Evolutionary conservation across 1,140 invertebrate species (phyloP).

Genomic region (Temnothorax longispinosus): DNA sequence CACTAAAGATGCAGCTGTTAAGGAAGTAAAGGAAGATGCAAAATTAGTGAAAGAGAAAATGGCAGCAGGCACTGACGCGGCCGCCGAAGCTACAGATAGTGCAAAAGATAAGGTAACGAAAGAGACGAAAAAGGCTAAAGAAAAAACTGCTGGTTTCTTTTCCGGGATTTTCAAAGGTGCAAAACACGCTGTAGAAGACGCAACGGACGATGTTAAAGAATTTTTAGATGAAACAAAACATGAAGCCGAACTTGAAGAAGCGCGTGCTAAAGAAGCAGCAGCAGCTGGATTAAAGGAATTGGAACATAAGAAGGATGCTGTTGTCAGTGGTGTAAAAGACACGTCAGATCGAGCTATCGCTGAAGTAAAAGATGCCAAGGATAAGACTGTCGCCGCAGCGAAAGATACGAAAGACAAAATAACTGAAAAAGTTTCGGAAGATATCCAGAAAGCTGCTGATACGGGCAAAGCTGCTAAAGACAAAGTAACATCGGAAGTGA

Average conservation of each 20-base stretch:
- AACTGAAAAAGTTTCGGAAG: conserved; percentile 44
- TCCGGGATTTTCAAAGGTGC: conserved; percentile 41
- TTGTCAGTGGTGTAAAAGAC: conserved; percentile 12
- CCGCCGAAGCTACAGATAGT: neutral
- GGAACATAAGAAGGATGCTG: conserved; percentile 59
- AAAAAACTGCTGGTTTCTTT: conserved; percentile 38
- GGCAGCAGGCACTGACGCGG: neutral
- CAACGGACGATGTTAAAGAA: conserved; percentile 74
- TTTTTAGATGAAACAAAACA: conserved; percentile 36
- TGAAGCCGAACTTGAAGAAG: conserved; percentile 35
- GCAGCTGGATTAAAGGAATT: neutral
- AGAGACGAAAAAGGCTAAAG: conserved; percentile 22
- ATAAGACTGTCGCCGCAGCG: conserved; percentile 40
- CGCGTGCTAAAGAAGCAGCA: conserved; percentile 50
- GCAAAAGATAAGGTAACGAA: conserved; percentile 16
- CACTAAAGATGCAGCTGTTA: conserved; percentile 45
- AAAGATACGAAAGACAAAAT: conserved; percentile 36
- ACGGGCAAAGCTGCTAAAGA: neutral
- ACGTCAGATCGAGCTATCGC: conserved; percentile 33
- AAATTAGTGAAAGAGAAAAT: conserved; percentile 2
- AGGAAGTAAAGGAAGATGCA: conserved; percentile 7
- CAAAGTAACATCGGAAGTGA: neutral
- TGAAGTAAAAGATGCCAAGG: conserved; percentile 56
- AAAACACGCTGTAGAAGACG: conserved; percentile 75
- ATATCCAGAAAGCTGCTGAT: conserved; percentile 28